A percentile compares a stretch with the other conserved stretches of the same genome.
Evolutionary conservation across 1,140 invertebrate genomes (phyloP).

Genomic region (Branchinecta lynchi): DNA sequence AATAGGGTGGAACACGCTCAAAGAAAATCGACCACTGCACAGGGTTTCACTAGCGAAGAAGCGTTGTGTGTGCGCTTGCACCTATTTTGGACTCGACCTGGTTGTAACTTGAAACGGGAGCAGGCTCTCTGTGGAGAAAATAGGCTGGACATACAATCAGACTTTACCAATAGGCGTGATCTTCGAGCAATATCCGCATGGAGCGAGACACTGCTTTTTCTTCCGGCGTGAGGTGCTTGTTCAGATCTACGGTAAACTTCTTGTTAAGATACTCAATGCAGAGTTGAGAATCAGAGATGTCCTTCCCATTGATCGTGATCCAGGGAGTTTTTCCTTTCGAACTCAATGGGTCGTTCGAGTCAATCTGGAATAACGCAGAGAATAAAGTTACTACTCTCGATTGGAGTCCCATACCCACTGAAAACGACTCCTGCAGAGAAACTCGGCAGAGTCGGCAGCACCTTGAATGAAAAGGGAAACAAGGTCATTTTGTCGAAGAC

Average conservation of each 20-base stretch:
- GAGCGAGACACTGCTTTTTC: slow-evolving; percentile 27
- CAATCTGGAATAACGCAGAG: slow-evolving; percentile 21
- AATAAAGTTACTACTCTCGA: background rate
- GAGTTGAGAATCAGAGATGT: slow-evolving; percentile 34
- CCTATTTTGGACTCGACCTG: background rate
- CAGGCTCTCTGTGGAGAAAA: background rate
- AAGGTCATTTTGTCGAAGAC: no score
- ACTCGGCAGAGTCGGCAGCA: no score
- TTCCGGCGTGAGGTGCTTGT: slow-evolving; percentile 24
- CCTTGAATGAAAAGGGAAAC: background rate
- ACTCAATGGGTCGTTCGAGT: slow-evolving; percentile 25
- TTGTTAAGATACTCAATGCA: slow-evolving; percentile 31
- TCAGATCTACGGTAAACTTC: slow-evolving; percentile 26
- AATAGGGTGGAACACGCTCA: no score
- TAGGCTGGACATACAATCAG: background rate
- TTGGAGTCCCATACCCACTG: no score
- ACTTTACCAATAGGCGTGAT: slow-evolving; percentile 31
- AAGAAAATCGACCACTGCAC: no score
- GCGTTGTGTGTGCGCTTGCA: background rate
- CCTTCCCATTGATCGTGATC: slow-evolving; percentile 33
- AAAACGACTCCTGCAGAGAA: no score
- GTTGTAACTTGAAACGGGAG: background rate
- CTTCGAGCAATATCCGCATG: slow-evolving; percentile 31
- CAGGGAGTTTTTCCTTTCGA: slow-evolving; percentile 33
- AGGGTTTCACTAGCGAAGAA: no score